Conservation (phyloP, 1,140 invertebrate species). For the Caenorhabditis inopinata region DNA sequence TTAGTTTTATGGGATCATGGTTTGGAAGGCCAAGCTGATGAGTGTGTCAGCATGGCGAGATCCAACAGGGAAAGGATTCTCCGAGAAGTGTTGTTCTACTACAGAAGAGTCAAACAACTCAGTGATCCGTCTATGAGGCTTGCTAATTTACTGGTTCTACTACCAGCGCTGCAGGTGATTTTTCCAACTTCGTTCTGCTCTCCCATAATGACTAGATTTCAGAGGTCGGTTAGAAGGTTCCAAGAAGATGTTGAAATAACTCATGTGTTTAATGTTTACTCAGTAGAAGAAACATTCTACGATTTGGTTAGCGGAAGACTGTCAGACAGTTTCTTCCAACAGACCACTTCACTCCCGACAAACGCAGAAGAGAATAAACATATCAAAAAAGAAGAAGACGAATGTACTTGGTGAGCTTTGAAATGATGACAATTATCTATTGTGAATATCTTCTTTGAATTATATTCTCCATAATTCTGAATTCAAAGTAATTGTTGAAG, state of each 20-base stretch:
- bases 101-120: conserved; percentile 20
- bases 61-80: not conserved
- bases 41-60: conserved; percentile 25
- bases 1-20: conserved; percentile 45
- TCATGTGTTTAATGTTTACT: conserved; percentile 37
- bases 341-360: not conserved
- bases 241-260: conserved; percentile 42
- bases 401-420: not conserved
- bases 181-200: too few relatives aligned
- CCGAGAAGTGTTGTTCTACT: conserved; percentile 34
- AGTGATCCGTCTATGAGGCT: conserved; percentile 11
- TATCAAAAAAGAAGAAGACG: not conserved
- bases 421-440: too few relatives aligned
- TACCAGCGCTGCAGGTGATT: conserved; percentile 37
- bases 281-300: conserved; percentile 34
- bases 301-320: conserved; percentile 36
- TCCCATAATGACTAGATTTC: not conserved
- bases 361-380: not conserved
- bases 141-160: conserved; percentile 14
- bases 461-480: too few relatives aligned
- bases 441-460: too few relatives aligned
- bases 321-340: conserved; percentile 13
- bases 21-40: conserved; percentile 24
- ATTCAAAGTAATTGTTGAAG: too few relatives aligned
- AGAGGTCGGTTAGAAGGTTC: conserved; percentile 37